These are phyloP conservation scores for Papilio aristodemus DNA, from an alignment of 1,140 invertebrate genomes.

Conservation along the genomic window DNA sequence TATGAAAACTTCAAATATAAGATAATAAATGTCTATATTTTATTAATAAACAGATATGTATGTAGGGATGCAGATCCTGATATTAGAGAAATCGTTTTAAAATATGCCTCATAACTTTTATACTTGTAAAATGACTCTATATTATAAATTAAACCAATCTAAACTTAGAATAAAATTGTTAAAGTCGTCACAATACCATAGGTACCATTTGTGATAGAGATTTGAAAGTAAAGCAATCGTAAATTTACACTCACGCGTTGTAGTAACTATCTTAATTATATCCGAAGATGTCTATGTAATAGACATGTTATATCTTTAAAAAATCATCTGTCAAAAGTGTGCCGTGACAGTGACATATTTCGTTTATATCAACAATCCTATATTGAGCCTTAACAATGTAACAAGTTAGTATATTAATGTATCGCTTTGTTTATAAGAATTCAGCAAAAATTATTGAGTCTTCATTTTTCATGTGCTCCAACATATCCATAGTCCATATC, in stretches of 20 bases:
- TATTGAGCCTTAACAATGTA: too few species aligned
- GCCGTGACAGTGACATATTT: too few species aligned
- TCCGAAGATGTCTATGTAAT: too few species aligned
- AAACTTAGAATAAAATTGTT: conserved; percentile 50
- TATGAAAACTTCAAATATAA: conserved; percentile 18
- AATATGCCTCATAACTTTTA: conserved; percentile 5
- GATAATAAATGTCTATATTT: conserved; percentile 24
- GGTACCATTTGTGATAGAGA: neutral
- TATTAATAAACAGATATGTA: conserved; percentile 20
- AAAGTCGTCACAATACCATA: neutral
- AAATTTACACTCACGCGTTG: neutral
- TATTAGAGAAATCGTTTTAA: conserved; percentile 4
- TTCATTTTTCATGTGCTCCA: too few species aligned
- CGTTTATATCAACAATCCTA: too few species aligned
- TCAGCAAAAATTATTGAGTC: too few species aligned
- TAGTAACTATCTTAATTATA: too few species aligned
- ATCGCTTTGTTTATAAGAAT: too few species aligned
- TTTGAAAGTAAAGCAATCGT: neutral
- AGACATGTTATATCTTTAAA: too few species aligned
- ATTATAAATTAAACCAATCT: conserved; percentile 66
- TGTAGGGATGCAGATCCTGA: neutral
- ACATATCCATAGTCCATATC: too few species aligned
- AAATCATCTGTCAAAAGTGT: too few species aligned
- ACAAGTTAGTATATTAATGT: too few species aligned
- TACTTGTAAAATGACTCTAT: conserved; percentile 14